Percentiles rank a stretch among this genome's conserved stretches.
Conservation (phyloP, 1,140 invertebrate species). For the Hestina assimilis region DNA sequence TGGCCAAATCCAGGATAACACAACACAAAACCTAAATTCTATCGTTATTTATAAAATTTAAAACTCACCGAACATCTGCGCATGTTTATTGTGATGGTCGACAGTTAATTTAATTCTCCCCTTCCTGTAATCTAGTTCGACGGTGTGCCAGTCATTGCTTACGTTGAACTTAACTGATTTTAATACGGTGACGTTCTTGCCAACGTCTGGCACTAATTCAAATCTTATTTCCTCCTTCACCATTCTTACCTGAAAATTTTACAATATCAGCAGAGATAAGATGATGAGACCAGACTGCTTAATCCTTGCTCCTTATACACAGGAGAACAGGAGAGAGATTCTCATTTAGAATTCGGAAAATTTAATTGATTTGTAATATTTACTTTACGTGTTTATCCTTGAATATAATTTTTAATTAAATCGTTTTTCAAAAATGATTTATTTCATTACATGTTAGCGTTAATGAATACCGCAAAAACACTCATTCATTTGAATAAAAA, state of each 20-base stretch:
- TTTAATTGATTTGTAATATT: too few species aligned
- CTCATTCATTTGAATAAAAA: not conserved
- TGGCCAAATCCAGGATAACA: not conserved
- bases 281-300: too few species aligned
- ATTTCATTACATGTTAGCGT: too few species aligned
- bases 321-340: too few species aligned
- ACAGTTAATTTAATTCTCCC: slow-evolving; percentile 86
- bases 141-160: slow-evolving; percentile 86
- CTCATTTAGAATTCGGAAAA: too few species aligned
- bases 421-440: too few species aligned
- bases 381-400: too few species aligned
- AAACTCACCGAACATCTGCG: slow-evolving; percentile 80
- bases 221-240: slow-evolving; percentile 91
- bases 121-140: slow-evolving; percentile 87
- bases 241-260: slow-evolving; percentile 81
- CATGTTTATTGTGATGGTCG: slow-evolving; percentile 85
- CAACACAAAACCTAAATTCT: not conserved
- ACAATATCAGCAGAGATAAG: too few species aligned
- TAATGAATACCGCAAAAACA: too few species aligned
- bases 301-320: too few species aligned
- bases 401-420: too few species aligned
- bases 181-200: slow-evolving; percentile 85
- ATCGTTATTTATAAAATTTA: not conserved
- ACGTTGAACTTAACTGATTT: slow-evolving; percentile 88
- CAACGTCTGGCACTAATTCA: slow-evolving; percentile 84